phyloP scores from a whole-genome alignment of 2,888 invertebrate genomes.

The Blastobasis adustella region DNA sequence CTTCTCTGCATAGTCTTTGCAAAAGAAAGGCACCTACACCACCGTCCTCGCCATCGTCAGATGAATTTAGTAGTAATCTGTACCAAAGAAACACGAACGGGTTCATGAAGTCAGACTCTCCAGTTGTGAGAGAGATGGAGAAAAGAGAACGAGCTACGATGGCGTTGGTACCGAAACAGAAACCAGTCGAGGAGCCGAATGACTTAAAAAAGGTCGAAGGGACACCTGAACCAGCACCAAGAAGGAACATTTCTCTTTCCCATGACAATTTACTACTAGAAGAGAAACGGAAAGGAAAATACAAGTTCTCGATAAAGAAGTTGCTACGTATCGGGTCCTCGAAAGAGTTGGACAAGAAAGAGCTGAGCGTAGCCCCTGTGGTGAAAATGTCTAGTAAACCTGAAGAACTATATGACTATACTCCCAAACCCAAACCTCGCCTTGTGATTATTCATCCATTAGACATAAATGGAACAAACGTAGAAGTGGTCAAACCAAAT shows the following conservation, averaged over 20 bases:
- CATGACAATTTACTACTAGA: constrained; percentile 80
- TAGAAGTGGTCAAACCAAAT: constrained; percentile 82
- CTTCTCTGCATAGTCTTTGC: constrained; percentile 70
- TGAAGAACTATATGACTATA: constrained; percentile 73
- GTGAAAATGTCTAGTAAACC: constrained; percentile 66
- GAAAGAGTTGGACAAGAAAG: constrained; percentile 79
- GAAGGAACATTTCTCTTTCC: constrained; percentile 82
- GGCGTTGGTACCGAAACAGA: constrained; percentile 38
- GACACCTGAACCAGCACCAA: constrained; percentile 79
- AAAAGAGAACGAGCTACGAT: constrained; percentile 79
- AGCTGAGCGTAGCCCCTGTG: constrained; percentile 49
- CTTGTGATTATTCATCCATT: constrained; percentile 92
- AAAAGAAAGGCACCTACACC: constrained; percentile 88
- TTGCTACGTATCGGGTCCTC: constrained; percentile 85
- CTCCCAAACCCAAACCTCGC: constrained; percentile 81
- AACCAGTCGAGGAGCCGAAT: constrained; percentile 40
- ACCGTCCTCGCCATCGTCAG: constrained; percentile 68
- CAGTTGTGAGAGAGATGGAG: constrained; percentile 83
- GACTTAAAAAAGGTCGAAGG: constrained; percentile 43
- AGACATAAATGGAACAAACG: constrained; percentile 87
- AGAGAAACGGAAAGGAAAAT: constrained; percentile 80
- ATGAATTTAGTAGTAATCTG: constrained; percentile 66
- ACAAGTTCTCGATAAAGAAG: constrained; percentile 88
- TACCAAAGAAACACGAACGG: constrained; percentile 76
- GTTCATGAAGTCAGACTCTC: constrained; percentile 77